A percentile compares a stretch with the other conserved stretches of the same genome.
Evolutionary conservation across 2,888 invertebrate genomes (phyloP).

Genomic region (Leucozona laternaria): DNA sequence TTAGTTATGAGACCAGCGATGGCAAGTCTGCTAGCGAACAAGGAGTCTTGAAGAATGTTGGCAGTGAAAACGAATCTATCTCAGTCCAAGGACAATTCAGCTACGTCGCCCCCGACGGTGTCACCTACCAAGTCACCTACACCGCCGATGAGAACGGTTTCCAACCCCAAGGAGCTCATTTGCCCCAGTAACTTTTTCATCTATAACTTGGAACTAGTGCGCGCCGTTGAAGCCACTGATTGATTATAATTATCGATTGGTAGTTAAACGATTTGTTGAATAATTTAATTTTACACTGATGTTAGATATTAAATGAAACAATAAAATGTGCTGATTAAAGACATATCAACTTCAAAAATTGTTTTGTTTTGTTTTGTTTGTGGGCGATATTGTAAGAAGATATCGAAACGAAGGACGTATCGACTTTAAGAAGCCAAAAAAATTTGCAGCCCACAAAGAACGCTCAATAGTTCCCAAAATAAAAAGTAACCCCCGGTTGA

Average conservation of each 20-base stretch:
- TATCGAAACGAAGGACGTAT: too few relatives aligned
- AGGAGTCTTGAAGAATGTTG: slow-evolving; percentile 84
- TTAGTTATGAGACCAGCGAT: slow-evolving; percentile 85
- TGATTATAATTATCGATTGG: slow-evolving; percentile 41
- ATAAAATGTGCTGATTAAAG: slow-evolving; percentile 43
- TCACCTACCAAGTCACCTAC: slow-evolving; percentile 85
- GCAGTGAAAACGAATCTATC: slow-evolving; percentile 84
- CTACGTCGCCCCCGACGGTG: slow-evolving; percentile 85
- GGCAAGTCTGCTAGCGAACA: slow-evolving; percentile 84
- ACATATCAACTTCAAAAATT: neutral
- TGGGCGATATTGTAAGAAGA: too few relatives aligned
- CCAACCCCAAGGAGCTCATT: slow-evolving; percentile 84
- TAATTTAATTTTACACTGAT: slow-evolving; percentile 47
- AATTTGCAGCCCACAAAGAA: too few relatives aligned
- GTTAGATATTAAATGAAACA: neutral
- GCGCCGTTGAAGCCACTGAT: slow-evolving; percentile 27
- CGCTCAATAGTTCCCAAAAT: too few relatives aligned
- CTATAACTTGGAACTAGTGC: slow-evolving; percentile 19
- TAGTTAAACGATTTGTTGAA: slow-evolving; percentile 60
- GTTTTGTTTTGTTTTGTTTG: neutral
- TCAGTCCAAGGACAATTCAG: slow-evolving; percentile 84
- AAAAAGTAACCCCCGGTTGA: too few relatives aligned
- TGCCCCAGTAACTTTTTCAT: slow-evolving; percentile 78
- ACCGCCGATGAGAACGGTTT: slow-evolving; percentile 81
- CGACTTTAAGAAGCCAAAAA: too few relatives aligned